These are phyloP conservation scores for Ruditapes philippinarum DNA, from an alignment of 1,140 invertebrate species.

Conservation along the genomic window DNA sequence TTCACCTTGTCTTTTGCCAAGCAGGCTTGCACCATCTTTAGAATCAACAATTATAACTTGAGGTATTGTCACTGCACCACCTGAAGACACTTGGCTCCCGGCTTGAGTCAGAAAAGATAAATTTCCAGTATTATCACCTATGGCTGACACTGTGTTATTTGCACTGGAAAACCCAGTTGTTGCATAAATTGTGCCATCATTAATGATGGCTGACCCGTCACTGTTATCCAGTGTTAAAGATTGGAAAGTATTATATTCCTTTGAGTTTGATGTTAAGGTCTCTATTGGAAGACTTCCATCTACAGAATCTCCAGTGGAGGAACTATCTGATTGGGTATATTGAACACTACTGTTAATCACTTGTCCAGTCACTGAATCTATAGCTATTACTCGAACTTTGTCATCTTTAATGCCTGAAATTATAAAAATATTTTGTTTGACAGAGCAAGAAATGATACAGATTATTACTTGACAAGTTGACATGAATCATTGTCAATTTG, in stretches of 20 bases:
- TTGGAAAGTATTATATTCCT: background rate
- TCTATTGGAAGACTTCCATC: slow-evolving; percentile 54
- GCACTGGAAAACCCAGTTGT: slow-evolving; percentile 34
- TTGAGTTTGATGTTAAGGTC: background rate
- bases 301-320: slow-evolving; percentile 55
- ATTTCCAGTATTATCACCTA: slow-evolving; percentile 39
- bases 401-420: slow-evolving; percentile 76
- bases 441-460: too few relatives aligned
- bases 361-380: slow-evolving; percentile 68
- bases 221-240: slow-evolving; percentile 35
- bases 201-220: background rate
- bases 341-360: slow-evolving; percentile 54
- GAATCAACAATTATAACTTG: slow-evolving; percentile 66
- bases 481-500: too few relatives aligned
- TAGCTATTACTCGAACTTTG: slow-evolving; percentile 67
- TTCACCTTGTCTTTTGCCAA: slow-evolving; percentile 74
- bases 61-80: slow-evolving; percentile 45
- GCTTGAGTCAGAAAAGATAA: slow-evolving; percentile 2
- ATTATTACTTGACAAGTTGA: too few relatives aligned
- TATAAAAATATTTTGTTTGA: too few relatives aligned
- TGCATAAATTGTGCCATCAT: slow-evolving; percentile 41
- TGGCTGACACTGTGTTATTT: slow-evolving; percentile 50
- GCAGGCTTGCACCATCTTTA: slow-evolving; percentile 64
- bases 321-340: slow-evolving; percentile 28
- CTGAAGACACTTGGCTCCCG: slow-evolving; percentile 10